phyloP scores from a whole-genome alignment of 2,797 vertebrate genomes.

The Lemur catta region DNA sequence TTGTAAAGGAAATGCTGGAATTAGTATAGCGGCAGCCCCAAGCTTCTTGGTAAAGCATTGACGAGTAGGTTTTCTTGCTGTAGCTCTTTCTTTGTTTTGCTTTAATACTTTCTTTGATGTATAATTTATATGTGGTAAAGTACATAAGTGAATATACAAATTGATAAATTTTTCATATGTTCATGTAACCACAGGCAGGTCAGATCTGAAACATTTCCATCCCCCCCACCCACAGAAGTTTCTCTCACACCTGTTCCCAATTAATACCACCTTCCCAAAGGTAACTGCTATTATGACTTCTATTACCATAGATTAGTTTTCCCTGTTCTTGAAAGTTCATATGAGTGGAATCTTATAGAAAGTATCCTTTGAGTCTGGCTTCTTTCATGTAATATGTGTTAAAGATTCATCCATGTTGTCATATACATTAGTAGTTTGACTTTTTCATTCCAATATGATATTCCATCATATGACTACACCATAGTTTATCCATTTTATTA shows the following conservation, averaged over 20 bases:
- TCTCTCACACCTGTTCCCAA: background rate
- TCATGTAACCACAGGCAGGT: background rate
- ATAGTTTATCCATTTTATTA: background rate
- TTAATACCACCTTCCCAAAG: background rate
- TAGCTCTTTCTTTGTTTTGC: background rate
- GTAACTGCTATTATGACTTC: background rate
- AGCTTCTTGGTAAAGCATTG: background rate
- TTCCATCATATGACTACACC: background rate
- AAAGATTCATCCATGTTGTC: background rate
- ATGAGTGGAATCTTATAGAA: background rate
- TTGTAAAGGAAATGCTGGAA: background rate
- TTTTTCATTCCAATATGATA: background rate
- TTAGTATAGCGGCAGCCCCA: background rate
- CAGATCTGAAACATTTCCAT: background rate
- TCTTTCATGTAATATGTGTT: background rate
- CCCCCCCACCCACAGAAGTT: background rate
- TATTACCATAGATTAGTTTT: background rate
- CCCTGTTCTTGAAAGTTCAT: background rate
- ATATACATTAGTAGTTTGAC: background rate
- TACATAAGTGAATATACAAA: background rate
- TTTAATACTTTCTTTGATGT: background rate
- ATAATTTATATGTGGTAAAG: background rate
- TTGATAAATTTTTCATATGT: background rate
- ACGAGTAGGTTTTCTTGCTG: background rate
- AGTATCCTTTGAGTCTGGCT: background rate